Evolutionary conservation across 2,113 vertebrate species (phyloP).

Genomic region (Etia nguti): DNA sequence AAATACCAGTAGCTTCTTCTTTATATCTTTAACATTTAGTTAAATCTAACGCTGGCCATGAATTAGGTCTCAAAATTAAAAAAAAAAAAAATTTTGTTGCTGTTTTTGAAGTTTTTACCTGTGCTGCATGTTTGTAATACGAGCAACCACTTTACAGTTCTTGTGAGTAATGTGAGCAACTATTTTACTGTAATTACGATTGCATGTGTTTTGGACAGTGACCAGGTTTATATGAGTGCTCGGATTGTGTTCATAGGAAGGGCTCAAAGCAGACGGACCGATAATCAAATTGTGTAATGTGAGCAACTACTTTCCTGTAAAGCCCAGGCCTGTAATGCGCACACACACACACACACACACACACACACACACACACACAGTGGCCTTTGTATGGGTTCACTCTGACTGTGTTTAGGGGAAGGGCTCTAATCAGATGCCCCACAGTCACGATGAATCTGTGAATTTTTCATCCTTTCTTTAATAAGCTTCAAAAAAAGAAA

Average conservation of each 20-base stretch:
- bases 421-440: not conserved
- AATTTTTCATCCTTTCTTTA: not conserved
- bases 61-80: not conserved
- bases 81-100: too few species aligned
- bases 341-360: not conserved
- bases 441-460: not conserved
- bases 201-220: not conserved
- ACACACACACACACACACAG: not conserved
- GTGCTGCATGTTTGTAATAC: not conserved
- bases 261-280: not conserved
- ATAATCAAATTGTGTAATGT: not conserved
- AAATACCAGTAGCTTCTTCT: not conserved
- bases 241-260: not conserved
- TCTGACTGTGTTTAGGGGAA: not conserved
- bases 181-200: not conserved
- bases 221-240: not conserved
- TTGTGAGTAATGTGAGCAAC: not conserved
- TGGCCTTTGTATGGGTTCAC: not conserved
- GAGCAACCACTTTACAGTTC: not conserved
- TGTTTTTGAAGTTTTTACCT: not conserved
- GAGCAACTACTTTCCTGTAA: not conserved
- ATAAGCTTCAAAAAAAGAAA: not conserved
- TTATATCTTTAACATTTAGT: not conserved
- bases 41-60: not conserved
- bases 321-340: not conserved